Evolutionary conservation across 2,113 vertebrate species (phyloP).

Genomic region (Mastomys natalensis): DNA sequence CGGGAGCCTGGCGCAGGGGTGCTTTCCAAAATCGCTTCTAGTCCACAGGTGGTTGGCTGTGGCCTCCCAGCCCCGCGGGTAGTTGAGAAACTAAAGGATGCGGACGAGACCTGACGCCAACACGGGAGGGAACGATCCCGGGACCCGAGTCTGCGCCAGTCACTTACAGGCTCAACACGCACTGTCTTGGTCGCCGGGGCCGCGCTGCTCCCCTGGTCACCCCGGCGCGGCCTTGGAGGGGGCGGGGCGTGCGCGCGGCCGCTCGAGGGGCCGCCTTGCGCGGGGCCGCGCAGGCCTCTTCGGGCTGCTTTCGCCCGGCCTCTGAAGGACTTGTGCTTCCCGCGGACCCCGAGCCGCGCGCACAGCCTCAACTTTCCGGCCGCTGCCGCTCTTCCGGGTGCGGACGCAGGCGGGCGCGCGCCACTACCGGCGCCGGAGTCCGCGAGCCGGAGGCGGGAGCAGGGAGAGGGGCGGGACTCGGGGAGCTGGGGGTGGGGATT

Average conservation of each 20-base stretch:
- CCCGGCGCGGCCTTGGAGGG: not conserved
- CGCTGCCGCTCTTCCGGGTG: constrained; percentile 59
- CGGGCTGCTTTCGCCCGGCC: not conserved
- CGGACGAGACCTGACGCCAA: not conserved
- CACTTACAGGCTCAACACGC: constrained; percentile 62
- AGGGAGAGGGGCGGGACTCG: not conserved
- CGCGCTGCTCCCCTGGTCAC: not conserved
- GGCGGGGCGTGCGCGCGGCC: constrained; percentile 17
- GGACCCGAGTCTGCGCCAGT: not conserved
- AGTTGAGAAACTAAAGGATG: constrained; percentile 10
- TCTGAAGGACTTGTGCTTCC: not conserved
- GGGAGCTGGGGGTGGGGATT: accelerated
- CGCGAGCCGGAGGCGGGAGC: not conserved
- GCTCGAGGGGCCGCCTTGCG: not conserved
- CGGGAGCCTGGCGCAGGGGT: accelerated
- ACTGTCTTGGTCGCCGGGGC: not conserved
- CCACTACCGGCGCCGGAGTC: not conserved
- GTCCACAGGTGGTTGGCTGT: not conserved
- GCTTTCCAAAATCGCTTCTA: not conserved
- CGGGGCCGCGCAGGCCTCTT: constrained; percentile 56
- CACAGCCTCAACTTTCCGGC: not conserved
- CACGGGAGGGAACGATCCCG: not conserved
- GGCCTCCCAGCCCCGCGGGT: not conserved
- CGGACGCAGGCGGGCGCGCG: constrained; percentile 7
- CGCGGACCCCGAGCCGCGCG: not conserved